Evolutionary conservation across 2,797 vertebrate genomes (phyloP), one percentile per base, ranked within the genome.

Genomic region (Sebastes trivittatus): DNA sequence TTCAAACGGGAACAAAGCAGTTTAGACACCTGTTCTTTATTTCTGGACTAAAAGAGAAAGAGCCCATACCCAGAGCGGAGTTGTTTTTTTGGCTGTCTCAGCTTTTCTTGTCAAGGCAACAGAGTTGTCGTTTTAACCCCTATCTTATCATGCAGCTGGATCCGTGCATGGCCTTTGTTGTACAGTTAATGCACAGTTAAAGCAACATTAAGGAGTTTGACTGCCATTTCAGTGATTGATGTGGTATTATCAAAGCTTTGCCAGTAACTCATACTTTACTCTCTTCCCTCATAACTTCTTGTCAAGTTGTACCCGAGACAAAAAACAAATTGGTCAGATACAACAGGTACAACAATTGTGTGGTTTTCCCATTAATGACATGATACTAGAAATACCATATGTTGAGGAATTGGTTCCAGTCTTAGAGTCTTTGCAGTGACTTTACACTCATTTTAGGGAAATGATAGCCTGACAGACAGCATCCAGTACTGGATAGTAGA

Each of bases 161-260:
- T 88, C 22, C 4, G 23, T 82, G 36, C 54, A 27, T 20, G 68
- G 63, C 61, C 81, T 89, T 85, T 85, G 80, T 77, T 86, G 72
- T 73, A 71, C 34, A 77, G 68, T 80, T 72, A 75, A 83, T 74
- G 62, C 11, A 34, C 59, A 75, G 71, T 13, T 71, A 61, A 61
- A 75, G 25, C 7, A 72, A 9, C 42, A 49, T 59, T 69, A 42
- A 52, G 59, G 64, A 52, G 68, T 75, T 67, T 46, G 79, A 78
- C 71, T 71, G 71, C 78, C 61, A 38, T 30, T 77, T 58, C 23
- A 60, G 42, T 63, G 72, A 87, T 71, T 92, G 78, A 89, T 89
- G 86, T 91, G 86, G 83, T 78, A 77, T 83, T 82, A 87, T 87
- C 80, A 92, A 92, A 89, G 87, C 75, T 56, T 87, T 60, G 32